Base-by-base conservation (phyloP, 2,113 vertebrate species). In the Pollimyrus isidori region DNA sequence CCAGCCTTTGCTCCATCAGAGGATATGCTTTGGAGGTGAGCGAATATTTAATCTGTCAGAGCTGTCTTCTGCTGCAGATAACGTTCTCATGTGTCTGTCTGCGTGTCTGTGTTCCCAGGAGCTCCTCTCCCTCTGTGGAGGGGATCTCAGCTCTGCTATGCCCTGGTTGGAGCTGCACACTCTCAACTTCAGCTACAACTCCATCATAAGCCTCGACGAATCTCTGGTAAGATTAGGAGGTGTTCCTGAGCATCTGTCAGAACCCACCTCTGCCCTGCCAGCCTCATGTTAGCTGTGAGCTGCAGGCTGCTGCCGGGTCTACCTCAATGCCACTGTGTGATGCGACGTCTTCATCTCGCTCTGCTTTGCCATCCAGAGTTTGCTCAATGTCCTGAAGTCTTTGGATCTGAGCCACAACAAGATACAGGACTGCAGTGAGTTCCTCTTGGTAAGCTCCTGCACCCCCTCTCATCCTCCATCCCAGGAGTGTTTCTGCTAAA, bases 321-420 rank as follows among this genome's bases (percentile, higher is more conserved):
- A 45, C 17, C 42, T 39, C 42, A 84, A 11, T n/a, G 17, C 45
- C 46, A 11, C 9, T 65, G 9, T 3, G 2, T 53, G 9, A 30
- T 19, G 48, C 30, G 26, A 17, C 53, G 85, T 26, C 80, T 45
- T 45, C 19, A 46, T 83, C 7, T 19, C 42, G 26, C 35, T 45
- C 35, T 80, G 87, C 73, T 83, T 85, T 88, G 1, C 89, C 11
- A 30, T 45, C 52, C n/a, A 98, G 97, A 96, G 95, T 94, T 96
- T 99, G 93, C 88, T 99, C 90, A 99, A 97, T 76, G 95, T 96
- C 58, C 93, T 99, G 84, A 97, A 95, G 90, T 94, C 95, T 91
- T 93, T 99, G 94, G 97, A 98, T 93, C 93, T 99, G 91, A 99
- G 98, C 94, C 98, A 98, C 92, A 99, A 99, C 94, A 97, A 95